Evolutionary conservation across 2,888 invertebrate genomes (phyloP).

Genomic region (Euclidia mi): DNA sequence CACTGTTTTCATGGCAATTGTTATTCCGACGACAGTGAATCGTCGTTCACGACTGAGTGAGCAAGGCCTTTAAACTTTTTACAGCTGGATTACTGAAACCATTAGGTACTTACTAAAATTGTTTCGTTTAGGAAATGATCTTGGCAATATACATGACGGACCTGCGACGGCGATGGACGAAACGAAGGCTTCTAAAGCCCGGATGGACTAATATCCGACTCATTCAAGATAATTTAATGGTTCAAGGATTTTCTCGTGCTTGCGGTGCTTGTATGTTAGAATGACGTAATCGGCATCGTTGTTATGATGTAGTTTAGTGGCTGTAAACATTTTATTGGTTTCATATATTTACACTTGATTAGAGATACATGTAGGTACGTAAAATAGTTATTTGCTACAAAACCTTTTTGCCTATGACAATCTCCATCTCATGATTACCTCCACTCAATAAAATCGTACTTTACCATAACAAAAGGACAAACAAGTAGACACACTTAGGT

Average conservation of each 20-base stretch:
- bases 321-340: slow-evolving; percentile 40
- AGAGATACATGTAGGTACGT: neutral
- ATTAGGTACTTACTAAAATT: slow-evolving; percentile 56
- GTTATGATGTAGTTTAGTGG: slow-evolving; percentile 25
- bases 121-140: slow-evolving; percentile 43
- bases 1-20: slow-evolving; percentile 56
- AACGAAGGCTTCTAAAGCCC: slow-evolving; percentile 44
- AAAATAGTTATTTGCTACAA: slow-evolving; percentile 2
- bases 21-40: slow-evolving; percentile 47
- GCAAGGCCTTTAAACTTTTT: slow-evolving; percentile 57
- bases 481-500: too few species aligned
- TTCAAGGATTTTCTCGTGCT: slow-evolving; percentile 50
- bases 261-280: neutral
- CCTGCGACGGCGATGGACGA: slow-evolving; percentile 33
- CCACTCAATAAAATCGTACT: too few species aligned
- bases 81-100: slow-evolving; percentile 53
- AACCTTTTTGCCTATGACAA: neutral
- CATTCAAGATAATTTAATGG: slow-evolving; percentile 41
- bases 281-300: slow-evolving; percentile 27
- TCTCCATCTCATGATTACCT: too few species aligned
- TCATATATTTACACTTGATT: neutral
- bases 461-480: too few species aligned
- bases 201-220: slow-evolving; percentile 45
- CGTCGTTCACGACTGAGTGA: slow-evolving; percentile 54
- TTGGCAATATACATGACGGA: slow-evolving; percentile 41